Base-by-base conservation (phyloP, 2,888 invertebrate genomes). In the Clanis bilineata region DNA sequence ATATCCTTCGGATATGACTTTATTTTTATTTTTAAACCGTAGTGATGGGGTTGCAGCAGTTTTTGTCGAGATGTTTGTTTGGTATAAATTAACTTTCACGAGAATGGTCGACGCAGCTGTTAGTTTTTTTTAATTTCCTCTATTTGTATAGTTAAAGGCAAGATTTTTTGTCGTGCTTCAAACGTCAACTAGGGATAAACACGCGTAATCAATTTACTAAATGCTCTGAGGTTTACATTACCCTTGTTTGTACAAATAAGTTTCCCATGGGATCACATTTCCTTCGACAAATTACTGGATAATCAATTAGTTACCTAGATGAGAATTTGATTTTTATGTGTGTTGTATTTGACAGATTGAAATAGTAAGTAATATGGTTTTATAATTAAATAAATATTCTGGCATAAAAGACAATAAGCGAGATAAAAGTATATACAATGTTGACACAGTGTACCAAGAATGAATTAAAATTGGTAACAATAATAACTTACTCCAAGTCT, bases 1-100 rank as follows among this genome's bases (percentile, higher is more conserved):
- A 80, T 76, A 72, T 72, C 71, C 71, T 71, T 69, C 79, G 85
- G 83, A 85, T 51, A 51, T 82, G 81, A 77, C 64, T 69, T 66
- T 67, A 62, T 67, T 73, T 74, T 80, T 81, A 82, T 80, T 73
- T 73, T 71, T 72, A 69, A 72, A 75, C 80, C n/a, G 82, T 83
- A 88, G 84, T 77, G 83, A 83, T 77, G 79, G 76, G 72, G 72
- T 74, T 68, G 64, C 59, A 58, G 54, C 15, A 63, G 70, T 87
- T 88, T 89, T 88, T 85, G 80, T 80, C 72, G 77, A 80, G 79
- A 79, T 84, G 84, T 86, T 83, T 82, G 80, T 77, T 76, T 69
- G 68, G 72, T 80, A 80, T 80, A 74, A 79, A 82, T 83, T 83
- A 71, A 72, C 72, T 68, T 45, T 23, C 32, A 56, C 58, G 72